These are phyloP conservation scores for Phyllotis vaccarum DNA, from an alignment of 2,797 vertebrate genomes.

Conservation along the genomic window DNA sequence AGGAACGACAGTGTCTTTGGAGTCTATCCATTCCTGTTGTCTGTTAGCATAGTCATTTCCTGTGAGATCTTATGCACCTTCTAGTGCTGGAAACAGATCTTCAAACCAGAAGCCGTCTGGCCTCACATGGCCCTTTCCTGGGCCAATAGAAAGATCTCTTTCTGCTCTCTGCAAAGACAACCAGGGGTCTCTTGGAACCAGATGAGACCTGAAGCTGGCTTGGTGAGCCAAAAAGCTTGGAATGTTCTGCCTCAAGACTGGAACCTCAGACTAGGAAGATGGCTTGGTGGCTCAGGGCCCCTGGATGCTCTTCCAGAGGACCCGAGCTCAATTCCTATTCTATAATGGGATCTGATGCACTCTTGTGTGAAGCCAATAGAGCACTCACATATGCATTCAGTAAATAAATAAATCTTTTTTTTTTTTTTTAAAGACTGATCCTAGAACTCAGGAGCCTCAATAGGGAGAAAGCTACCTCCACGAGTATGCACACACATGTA, in stretches of 20 bases:
- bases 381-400: not conserved
- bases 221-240: rapidly evolving
- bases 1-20: slow-evolving; percentile 96
- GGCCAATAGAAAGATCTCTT: rapidly evolving
- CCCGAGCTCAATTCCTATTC: not conserved
- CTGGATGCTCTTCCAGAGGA: not conserved
- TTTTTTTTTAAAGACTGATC: not conserved
- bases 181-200: too few species aligned
- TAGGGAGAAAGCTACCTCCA: not conserved
- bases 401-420: not conserved
- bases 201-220: rapidly evolving
- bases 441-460: not conserved
- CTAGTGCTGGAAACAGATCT: slow-evolving; percentile 93
- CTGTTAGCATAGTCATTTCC: slow-evolving; percentile 93
- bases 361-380: not conserved
- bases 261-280: not conserved
- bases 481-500: too few species aligned
- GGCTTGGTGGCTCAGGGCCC: not conserved
- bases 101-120: slow-evolving; percentile 85
- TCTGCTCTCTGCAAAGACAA: slow-evolving; percentile 66
- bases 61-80: slow-evolving; percentile 91
- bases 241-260: not conserved
- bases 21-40: slow-evolving; percentile 89
- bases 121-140: not conserved
- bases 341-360: too few species aligned